phyloP scores from a whole-genome alignment of 2,888 invertebrate species.

The Spatulosminthurus flaviceps region DNA sequence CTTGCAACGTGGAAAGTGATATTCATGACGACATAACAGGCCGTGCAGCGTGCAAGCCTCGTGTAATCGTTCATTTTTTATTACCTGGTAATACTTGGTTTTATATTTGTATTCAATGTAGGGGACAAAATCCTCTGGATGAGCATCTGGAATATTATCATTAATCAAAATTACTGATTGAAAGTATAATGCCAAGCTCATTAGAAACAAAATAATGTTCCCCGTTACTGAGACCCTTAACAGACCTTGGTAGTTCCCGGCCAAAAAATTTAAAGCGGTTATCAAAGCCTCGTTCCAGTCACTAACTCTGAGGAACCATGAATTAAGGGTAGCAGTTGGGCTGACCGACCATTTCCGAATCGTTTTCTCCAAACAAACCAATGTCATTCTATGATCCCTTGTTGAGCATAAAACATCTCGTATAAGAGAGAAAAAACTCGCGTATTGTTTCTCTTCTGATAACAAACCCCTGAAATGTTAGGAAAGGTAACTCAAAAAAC shows the following conservation, averaged over 20 bases:
- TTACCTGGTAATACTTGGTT: slow-evolving; percentile 79
- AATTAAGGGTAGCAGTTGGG: slow-evolving; percentile 82
- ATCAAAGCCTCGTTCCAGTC: slow-evolving; percentile 80
- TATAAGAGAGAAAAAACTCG: slow-evolving; percentile 86
- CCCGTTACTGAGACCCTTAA: slow-evolving; percentile 42
- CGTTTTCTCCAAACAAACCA: slow-evolving; percentile 78
- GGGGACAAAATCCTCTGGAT: slow-evolving; percentile 87
- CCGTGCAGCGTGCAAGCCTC: too few relatives aligned
- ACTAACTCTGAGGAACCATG: slow-evolving; percentile 76
- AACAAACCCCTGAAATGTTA: slow-evolving; percentile 69
- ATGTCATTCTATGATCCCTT: slow-evolving; percentile 83
- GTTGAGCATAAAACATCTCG: slow-evolving; percentile 88
- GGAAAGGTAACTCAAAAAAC: background rate
- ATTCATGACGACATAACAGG: background rate
- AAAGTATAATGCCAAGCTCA: background rate
- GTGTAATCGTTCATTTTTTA: too few relatives aligned
- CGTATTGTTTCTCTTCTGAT: slow-evolving; percentile 80
- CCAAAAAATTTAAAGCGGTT: slow-evolving; percentile 83
- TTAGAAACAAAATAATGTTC: slow-evolving; percentile 9
- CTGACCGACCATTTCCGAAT: slow-evolving; percentile 79
- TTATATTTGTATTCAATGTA: slow-evolving; percentile 84
- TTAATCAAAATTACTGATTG: background rate
- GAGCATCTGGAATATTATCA: slow-evolving; percentile 67
- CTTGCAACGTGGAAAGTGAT: background rate
- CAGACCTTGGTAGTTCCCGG: slow-evolving; percentile 77